Conservation (phyloP, 2,888 invertebrate genomes). For the Nomada ferruginata region DNA sequence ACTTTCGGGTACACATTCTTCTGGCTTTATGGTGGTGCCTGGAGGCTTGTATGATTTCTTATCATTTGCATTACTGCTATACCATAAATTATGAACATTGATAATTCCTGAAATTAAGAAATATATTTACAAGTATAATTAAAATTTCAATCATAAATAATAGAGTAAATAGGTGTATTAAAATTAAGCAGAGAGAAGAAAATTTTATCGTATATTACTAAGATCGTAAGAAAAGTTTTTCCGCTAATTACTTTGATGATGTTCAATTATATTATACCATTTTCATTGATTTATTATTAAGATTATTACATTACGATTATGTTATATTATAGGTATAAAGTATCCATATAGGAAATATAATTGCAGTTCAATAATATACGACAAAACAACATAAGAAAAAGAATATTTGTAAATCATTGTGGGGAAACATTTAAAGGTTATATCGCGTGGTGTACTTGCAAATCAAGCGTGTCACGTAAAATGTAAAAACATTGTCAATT, state of each 20-base stretch:
- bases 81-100: constrained; percentile 69
- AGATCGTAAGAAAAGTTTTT: background rate
- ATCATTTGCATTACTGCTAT: constrained; percentile 66
- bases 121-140: background rate
- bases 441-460: constrained; percentile 46
- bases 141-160: background rate
- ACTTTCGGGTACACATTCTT: constrained; percentile 76
- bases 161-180: background rate
- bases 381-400: background rate
- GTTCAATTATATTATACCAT: background rate
- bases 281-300: too few species aligned
- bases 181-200: background rate
- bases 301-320: background rate
- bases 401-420: background rate
- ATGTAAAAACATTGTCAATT: constrained; percentile 2
- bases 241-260: background rate
- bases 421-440: constrained; percentile 52
- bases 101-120: constrained; percentile 67
- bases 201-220: background rate
- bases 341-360: background rate
- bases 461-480: background rate
- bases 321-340: background rate
- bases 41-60: constrained; percentile 69
- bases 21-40: constrained; percentile 77
- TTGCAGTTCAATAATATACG: background rate